Conservation (phyloP, 23 tunicate genomes). For the Corella eumyota region DNA sequence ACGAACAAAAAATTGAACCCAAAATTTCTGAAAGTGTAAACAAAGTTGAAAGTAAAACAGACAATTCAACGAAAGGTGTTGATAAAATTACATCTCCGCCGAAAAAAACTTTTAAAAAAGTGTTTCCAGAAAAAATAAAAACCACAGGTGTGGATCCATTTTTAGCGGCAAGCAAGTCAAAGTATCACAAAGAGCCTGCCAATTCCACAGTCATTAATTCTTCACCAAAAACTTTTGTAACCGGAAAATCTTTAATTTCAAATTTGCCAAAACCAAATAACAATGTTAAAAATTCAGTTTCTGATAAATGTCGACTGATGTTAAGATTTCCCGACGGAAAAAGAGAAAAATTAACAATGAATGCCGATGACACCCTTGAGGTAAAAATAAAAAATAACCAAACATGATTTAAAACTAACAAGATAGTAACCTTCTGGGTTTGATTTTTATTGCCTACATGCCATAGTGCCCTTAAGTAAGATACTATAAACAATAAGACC, state of each 20-base stretch:
- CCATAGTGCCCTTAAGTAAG: too few species aligned
- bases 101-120: conserved; percentile 7
- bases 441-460: too few species aligned
- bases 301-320: conserved; percentile 14
- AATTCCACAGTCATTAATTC: background rate
- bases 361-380: conserved; percentile 15
- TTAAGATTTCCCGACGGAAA: conserved; percentile 42
- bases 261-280: background rate
- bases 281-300: background rate
- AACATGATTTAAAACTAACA: too few species aligned
- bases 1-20: background rate
- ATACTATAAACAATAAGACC: background rate
- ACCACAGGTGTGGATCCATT: background rate
- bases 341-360: conserved; percentile 21
- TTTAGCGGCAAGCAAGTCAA: background rate
- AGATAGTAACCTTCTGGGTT: too few species aligned
- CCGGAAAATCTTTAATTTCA: too few species aligned
- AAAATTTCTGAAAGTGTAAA: background rate
- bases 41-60: background rate
- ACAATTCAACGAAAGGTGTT: too few species aligned
- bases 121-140: conserved; percentile 10
- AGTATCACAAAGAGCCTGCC: background rate
- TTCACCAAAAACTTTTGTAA: background rate
- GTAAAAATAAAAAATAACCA: too few species aligned
- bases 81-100: conserved; percentile 13